Evolutionary conservation across 2,797 vertebrate species (phyloP).

Genomic region (Sarcoramphus papa): DNA sequence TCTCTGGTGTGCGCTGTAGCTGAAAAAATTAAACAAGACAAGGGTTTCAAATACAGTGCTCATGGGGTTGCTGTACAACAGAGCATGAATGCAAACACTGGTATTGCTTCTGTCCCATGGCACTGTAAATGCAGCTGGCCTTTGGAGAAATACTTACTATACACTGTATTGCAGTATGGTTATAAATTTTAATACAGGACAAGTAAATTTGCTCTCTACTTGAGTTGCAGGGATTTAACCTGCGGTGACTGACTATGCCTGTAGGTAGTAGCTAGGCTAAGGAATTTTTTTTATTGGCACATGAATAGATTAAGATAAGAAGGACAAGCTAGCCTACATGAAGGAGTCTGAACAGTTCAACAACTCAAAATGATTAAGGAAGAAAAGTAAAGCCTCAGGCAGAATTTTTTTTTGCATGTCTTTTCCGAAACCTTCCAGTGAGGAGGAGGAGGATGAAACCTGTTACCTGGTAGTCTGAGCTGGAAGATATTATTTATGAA

Average conservation of each 20-base stretch:
- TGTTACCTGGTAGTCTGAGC: neutral
- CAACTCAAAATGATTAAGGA: neutral
- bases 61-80: neutral
- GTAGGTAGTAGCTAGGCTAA: neutral
- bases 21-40: constrained; percentile 18
- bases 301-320: neutral
- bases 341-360: neutral
- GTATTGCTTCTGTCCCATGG: neutral
- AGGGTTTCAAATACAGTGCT: neutral
- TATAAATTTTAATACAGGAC: neutral
- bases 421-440: neutral
- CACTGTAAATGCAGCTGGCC: neutral
- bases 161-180: neutral
- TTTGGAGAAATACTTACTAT: neutral
- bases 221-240: neutral
- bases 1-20: neutral
- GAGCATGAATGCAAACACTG: neutral
- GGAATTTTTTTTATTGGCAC: neutral
- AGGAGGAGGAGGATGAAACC: neutral
- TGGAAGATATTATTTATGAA: constrained; percentile 8
- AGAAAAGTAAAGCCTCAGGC: neutral
- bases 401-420: neutral
- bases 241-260: neutral
- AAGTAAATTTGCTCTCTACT: neutral
- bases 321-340: neutral